Conservation (phyloP, 2,797 vertebrate species). For the Lacerta viridis region DNA sequence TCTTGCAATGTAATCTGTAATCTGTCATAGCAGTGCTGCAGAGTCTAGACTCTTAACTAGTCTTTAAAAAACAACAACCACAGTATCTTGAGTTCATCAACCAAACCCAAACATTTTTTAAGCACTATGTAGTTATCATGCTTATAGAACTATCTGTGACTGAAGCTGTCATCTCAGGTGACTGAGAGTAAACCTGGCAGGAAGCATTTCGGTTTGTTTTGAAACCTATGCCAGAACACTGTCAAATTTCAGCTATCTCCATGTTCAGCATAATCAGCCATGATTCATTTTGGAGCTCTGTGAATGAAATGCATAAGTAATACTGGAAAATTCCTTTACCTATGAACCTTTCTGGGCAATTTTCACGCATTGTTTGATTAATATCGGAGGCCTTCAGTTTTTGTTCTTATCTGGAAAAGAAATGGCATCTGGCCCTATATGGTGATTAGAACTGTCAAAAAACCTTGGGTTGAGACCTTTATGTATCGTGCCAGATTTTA, state of each 20-base stretch:
- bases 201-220: slow-evolving; percentile 21
- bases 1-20: slow-evolving; percentile 9
- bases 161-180: slow-evolving; percentile 33
- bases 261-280: slow-evolving; percentile 42
- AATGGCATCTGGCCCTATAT: background rate
- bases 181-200: slow-evolving; percentile 30
- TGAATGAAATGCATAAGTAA: slow-evolving; percentile 28
- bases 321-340: background rate
- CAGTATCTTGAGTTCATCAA: slow-evolving; percentile 4
- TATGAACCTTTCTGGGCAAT: background rate
- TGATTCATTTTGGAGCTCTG: slow-evolving; percentile 30
- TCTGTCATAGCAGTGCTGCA: background rate
- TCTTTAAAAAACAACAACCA: background rate
- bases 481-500: background rate
- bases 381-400: background rate
- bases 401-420: background rate
- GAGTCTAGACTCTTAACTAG: background rate
- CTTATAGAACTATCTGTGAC: slow-evolving; percentile 27
- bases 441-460: background rate
- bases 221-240: slow-evolving; percentile 39
- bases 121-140: background rate
- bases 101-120: slow-evolving; percentile 19
- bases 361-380: background rate
- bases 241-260: slow-evolving; percentile 42
- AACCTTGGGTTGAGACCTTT: background rate